Percentiles rank a stretch among this genome's conserved stretches.
These are phyloP conservation scores for Xenopus petersii DNA, from an alignment of 2,797 vertebrate species.

Conservation along the genomic window DNA sequence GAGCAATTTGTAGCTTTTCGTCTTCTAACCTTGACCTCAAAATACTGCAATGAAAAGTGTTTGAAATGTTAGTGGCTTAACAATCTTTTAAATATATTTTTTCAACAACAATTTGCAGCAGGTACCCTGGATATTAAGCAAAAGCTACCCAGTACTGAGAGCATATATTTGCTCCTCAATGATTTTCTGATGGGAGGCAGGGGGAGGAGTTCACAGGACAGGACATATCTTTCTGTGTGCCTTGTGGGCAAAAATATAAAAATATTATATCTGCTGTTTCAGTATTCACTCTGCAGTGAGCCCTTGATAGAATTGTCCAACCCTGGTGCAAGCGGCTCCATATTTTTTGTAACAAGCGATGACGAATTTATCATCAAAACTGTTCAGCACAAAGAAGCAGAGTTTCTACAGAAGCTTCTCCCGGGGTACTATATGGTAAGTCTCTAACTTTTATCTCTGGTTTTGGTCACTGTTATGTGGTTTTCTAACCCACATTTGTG, in stretches of 20 bases:
- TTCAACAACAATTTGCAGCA: no score
- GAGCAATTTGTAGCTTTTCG: slow-evolving; percentile 16
- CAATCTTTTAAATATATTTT: no score
- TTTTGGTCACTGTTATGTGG: background rate
- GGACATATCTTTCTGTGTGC: no score
- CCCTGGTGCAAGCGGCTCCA: slow-evolving; percentile 91
- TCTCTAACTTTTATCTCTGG: background rate
- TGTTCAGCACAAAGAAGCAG: slow-evolving; percentile 93
- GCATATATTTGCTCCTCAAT: no score
- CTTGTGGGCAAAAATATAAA: no score
- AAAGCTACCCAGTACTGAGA: no score
- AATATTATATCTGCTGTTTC: slow-evolving; percentile 22
- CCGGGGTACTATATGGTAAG: slow-evolving; percentile 97
- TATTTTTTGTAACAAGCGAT: slow-evolving; percentile 94
- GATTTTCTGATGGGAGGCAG: no score
- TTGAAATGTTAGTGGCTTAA: background rate
- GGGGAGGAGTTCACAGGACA: no score
- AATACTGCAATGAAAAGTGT: slow-evolving; percentile 17
- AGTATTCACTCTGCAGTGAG: slow-evolving; percentile 94
- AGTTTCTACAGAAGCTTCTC: slow-evolving; percentile 94
- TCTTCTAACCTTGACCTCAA: slow-evolving; percentile 46
- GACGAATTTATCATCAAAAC: slow-evolving; percentile 98
- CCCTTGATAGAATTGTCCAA: slow-evolving; percentile 93
- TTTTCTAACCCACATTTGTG: no score
- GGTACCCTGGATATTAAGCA: no score